Percentiles rank a stretch among this genome's conserved stretches.
Conservation (phyloP, 1,140 invertebrate genomes). For the Amphibalanus amphitrite region DNA sequence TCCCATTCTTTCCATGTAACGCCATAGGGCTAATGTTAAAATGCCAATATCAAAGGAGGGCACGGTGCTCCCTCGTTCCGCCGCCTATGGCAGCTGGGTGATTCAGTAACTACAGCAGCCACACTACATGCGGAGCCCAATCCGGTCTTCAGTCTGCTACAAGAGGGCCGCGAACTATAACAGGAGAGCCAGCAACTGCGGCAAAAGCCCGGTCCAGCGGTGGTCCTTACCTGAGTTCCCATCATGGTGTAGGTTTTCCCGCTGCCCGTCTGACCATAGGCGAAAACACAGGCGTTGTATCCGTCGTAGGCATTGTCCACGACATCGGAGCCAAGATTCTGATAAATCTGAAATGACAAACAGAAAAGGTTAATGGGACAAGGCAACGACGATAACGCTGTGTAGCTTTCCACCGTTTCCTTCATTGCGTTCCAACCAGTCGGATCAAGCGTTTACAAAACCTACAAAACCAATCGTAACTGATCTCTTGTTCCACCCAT, state of each 20-base stretch:
- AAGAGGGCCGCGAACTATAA: too few species aligned
- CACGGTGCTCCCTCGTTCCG: too few species aligned
- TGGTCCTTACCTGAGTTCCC: slow-evolving; percentile 45
- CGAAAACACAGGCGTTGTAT: slow-evolving; percentile 96
- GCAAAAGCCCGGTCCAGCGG: too few species aligned
- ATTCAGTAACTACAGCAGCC: too few species aligned
- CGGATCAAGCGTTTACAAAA: slow-evolving; percentile 10
- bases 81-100: too few species aligned
- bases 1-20: too few species aligned
- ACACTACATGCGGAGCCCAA: too few species aligned
- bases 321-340: slow-evolving; percentile 71
- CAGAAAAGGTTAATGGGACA: slow-evolving; percentile 7
- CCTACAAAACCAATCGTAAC: slow-evolving; percentile 3
- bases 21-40: too few species aligned
- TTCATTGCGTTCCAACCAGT: slow-evolving; percentile 6
- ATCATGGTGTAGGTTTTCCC: slow-evolving; percentile 99
- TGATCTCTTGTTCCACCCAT: too few species aligned
- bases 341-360: slow-evolving; percentile 46
- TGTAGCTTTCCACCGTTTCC: slow-evolving; percentile 9
- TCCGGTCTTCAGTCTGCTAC: too few species aligned
- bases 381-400: slow-evolving; percentile 3
- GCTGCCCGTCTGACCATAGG: slow-evolving; percentile 82
- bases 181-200: too few species aligned
- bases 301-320: slow-evolving; percentile 88
- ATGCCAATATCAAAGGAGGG: too few species aligned